A percentile compares a stretch with the other conserved stretches of the same genome.
phyloP scores from a whole-genome alignment of 2,888 invertebrate genomes.

The Scotopteryx bipunctaria region DNA sequence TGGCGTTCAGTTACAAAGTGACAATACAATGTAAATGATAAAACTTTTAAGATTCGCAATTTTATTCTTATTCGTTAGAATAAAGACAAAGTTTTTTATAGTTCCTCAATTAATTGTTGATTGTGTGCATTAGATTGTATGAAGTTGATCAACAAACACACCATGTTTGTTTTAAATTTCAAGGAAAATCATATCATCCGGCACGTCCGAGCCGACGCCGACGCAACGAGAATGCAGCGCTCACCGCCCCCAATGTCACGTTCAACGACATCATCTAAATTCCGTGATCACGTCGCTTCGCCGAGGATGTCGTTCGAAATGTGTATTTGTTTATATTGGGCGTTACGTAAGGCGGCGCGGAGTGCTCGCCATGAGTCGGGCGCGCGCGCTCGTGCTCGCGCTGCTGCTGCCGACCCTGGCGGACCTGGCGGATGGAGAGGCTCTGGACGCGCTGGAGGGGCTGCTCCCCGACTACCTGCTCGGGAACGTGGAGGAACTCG shows the following conservation, averaged over 20 bases:
- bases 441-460: slow-evolving; percentile 43
- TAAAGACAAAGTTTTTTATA: too few species aligned
- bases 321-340: slow-evolving; percentile 43
- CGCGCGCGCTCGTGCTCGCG: slow-evolving; percentile 30
- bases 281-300: slow-evolving; percentile 3
- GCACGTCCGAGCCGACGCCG: slow-evolving; percentile 13
- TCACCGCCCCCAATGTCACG: slow-evolving; percentile 15
- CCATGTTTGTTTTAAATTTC: neutral
- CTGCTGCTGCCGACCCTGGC: slow-evolving; percentile 23
- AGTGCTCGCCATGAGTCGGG: slow-evolving; percentile 41
- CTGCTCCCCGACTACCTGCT: slow-evolving; percentile 49
- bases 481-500: slow-evolving; percentile 50
- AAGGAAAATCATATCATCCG: neutral
- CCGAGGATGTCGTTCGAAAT: slow-evolving; percentile 22
- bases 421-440: slow-evolving; percentile 33
- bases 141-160: too few species aligned
- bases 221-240: slow-evolving; percentile 2
- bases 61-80: too few species aligned
- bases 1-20: too few species aligned
- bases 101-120: too few species aligned
- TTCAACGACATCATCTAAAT: slow-evolving; percentile 15
- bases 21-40: too few species aligned
- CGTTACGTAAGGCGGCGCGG: slow-evolving; percentile 42
- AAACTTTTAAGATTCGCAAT: too few species aligned
- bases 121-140: too few species aligned